A percentile compares a stretch with the other conserved stretches of the same genome.
These are phyloP conservation scores for Neostethus bicornis DNA, from an alignment of 2,797 vertebrate species.

Conservation along the genomic window DNA sequence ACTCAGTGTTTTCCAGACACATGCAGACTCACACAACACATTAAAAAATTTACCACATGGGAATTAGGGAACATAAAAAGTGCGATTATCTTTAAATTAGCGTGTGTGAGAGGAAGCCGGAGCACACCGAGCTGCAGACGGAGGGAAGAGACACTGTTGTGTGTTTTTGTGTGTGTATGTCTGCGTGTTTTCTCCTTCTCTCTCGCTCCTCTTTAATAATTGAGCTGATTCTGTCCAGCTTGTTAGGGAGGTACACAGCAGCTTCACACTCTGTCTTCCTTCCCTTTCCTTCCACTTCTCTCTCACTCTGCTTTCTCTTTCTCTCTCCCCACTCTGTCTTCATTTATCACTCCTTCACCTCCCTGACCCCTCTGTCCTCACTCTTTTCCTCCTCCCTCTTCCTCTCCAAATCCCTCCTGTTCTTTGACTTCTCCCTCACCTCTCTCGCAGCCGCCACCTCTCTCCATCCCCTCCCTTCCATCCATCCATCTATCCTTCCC, in stretches of 20 bases:
- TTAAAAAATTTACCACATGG: slow-evolving; percentile 44
- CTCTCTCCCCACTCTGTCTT: slow-evolving; percentile 52
- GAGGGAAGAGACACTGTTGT: slow-evolving; percentile 47
- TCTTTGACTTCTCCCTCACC: slow-evolving; percentile 74
- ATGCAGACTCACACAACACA: slow-evolving; percentile 29
- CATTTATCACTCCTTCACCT: slow-evolving; percentile 66
- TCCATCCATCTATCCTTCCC: slow-evolving; percentile 54
- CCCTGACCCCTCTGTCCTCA: slow-evolving; percentile 61
- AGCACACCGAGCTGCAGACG: slow-evolving; percentile 47
- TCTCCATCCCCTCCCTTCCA: slow-evolving; percentile 27
- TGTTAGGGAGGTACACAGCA: slow-evolving; percentile 81
- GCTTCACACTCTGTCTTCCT: slow-evolving; percentile 71
- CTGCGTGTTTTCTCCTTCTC: slow-evolving; percentile 73
- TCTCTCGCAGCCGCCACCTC: slow-evolving; percentile 57
- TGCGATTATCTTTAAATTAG: slow-evolving; percentile 44
- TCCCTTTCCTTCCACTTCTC: slow-evolving; percentile 55
- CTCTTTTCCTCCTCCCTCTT: slow-evolving; percentile 34
- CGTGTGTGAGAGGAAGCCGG: slow-evolving; percentile 24
- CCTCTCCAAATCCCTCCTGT: slow-evolving; percentile 73
- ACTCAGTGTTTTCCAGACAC: slow-evolving; percentile 66
- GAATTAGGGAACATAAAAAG: slow-evolving; percentile 23
- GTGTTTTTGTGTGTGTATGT: slow-evolving; percentile 40
- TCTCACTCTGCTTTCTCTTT: slow-evolving; percentile 44
- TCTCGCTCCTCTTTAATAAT: slow-evolving; percentile 83
- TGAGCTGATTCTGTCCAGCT: slow-evolving; percentile 83